These are phyloP conservation scores for Bombycilla garrulus DNA, from an alignment of 2,113 vertebrate species.

Conservation along the genomic window DNA sequence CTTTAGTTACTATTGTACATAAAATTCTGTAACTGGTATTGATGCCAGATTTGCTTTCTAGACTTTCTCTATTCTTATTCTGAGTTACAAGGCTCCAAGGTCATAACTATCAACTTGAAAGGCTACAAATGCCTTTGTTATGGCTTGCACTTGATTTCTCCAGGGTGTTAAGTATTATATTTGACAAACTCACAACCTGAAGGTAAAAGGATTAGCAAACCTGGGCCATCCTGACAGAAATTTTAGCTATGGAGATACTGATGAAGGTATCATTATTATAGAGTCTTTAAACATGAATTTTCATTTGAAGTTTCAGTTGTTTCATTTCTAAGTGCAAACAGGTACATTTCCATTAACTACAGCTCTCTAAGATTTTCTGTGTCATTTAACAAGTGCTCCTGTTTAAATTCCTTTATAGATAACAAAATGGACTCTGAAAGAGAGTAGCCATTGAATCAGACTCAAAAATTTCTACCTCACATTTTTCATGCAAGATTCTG, in stretches of 20 bases:
- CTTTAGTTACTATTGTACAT: neutral
- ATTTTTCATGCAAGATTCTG: neutral
- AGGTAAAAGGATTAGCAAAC: neutral
- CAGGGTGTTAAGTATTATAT: neutral
- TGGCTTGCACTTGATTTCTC: too few species aligned
- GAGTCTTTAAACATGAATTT: neutral
- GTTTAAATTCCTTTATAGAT: neutral
- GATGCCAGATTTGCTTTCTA: neutral
- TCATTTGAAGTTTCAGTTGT: neutral
- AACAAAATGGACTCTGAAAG: neutral
- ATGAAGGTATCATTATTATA: neutral
- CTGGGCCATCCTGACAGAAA: neutral
- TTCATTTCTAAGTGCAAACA: neutral
- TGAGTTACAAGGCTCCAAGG: neutral
- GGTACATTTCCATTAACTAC: neutral
- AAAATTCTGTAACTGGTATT: neutral
- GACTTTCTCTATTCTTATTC: neutral
- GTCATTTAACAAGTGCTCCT: neutral
- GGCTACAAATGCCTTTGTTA: too few species aligned
- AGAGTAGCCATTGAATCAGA: neutral
- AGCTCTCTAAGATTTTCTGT: neutral
- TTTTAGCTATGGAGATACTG: neutral
- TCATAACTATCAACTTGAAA: neutral
- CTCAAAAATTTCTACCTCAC: neutral
- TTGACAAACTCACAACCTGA: neutral